Evolutionary conservation across 2,888 invertebrate species (phyloP), one percentile per base, ranked within the genome.

Genomic region (Isoperla grammatica): DNA sequence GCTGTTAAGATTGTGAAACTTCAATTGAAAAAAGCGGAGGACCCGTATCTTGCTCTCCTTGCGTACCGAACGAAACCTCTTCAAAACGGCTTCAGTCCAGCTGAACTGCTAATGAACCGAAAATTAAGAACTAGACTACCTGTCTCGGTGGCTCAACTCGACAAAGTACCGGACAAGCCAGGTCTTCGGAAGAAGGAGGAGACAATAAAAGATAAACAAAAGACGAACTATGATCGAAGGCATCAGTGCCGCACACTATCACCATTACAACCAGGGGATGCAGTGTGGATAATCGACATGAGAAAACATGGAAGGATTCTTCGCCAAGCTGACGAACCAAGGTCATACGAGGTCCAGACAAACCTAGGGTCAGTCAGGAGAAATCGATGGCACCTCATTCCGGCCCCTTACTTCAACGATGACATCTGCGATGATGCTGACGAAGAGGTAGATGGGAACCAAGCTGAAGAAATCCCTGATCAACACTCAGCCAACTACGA

Each of bases 41-140:
- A n/a, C n/a, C n/a, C n/a, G n/a, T n/a, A n/a, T n/a, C n/a, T n/a
- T n/a, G n/a, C n/a, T n/a, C n/a, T n/a, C n/a, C n/a, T n/a, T n/a
- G n/a, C n/a, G n/a, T n/a, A n/a, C n/a, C 6, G 11, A 9, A 37
- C 37, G 37, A 37, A 6, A 9, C 37, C 37, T 9, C 11, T 37
- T 37, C 61, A 62, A 17, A 64, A 63, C 19, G 63, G 64, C 8
- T 65, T 43, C 22, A 53, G 53, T 19, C 61, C 62, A 1, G 62
- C 64, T 0, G 66, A 65, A 23, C 12, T 63, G 20, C 43, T 62
- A 45, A 63, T 63, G 19, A 57, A 57, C 0, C 39, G 65, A 12
- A 60, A 59, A 37, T 61, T 65, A 1, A 42, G 64, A 1, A 63
- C 64, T 12, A 59, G 8, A 37, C 37, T 11, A 37, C 37, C 37